These are phyloP conservation scores for Dolichotis patagonum DNA, from an alignment of 2,113 vertebrate species.

Conservation along the genomic window DNA sequence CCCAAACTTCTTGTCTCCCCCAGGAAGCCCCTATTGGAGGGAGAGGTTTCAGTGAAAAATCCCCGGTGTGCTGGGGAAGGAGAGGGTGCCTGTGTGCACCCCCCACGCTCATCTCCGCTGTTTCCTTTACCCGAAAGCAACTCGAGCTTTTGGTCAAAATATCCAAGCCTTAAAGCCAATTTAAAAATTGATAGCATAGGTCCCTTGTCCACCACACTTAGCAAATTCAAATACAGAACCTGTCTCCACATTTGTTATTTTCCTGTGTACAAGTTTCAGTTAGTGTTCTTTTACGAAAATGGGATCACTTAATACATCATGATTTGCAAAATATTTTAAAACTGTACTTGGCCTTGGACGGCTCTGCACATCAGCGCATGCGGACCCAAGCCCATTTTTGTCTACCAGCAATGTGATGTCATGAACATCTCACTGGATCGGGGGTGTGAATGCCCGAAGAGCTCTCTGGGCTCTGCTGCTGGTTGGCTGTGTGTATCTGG, in stretches of 20 bases:
- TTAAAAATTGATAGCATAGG: neutral
- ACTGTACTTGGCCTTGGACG: neutral
- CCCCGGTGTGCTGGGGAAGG: neutral
- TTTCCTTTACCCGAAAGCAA: conserved; percentile 10
- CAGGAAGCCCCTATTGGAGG: neutral
- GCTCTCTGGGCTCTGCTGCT: neutral
- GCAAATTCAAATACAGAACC: neutral
- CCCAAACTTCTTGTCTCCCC: neutral
- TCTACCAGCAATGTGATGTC: neutral
- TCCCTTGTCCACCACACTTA: neutral
- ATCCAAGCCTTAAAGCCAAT: neutral
- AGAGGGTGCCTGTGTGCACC: neutral
- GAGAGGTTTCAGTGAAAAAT: too few species aligned
- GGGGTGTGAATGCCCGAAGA: neutral
- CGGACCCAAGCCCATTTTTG: neutral
- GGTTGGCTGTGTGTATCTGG: neutral
- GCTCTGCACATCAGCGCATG: neutral
- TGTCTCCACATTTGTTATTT: conserved; percentile 4
- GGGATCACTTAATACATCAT: neutral
- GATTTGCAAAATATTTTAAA: conserved; percentile 50
- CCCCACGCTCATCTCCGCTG: neutral
- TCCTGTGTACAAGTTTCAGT: neutral
- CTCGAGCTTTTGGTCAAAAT: neutral
- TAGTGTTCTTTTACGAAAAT: conserved; percentile 5
- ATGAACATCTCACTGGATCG: neutral